Conservation (phyloP, 2,888 invertebrate genomes). For the Epinotia demarniana region DNA sequence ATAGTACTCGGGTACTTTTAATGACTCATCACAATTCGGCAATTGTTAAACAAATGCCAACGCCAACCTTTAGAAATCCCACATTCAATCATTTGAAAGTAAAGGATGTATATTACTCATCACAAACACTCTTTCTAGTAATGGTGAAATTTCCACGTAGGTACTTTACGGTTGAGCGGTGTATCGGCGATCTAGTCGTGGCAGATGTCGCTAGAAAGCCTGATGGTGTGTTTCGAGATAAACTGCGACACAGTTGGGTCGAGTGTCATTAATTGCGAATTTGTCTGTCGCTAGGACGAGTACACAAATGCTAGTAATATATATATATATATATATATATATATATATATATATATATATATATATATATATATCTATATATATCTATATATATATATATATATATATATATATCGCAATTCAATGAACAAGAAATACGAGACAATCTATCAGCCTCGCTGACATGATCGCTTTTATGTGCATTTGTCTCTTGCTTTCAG, state of each 20-base stretch:
- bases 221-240: slow-evolving; percentile 63
- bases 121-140: slow-evolving; percentile 40
- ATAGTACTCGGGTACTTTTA: neutral
- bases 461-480: too few relatives aligned
- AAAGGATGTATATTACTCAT: slow-evolving; percentile 39
- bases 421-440: neutral
- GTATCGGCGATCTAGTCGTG: slow-evolving; percentile 43
- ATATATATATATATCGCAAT: neutral
- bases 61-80: slow-evolving; percentile 21
- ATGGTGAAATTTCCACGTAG: slow-evolving; percentile 51
- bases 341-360: neutral
- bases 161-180: slow-evolving; percentile 44
- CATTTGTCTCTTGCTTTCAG: too few relatives aligned
- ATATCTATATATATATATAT: too few relatives aligned
- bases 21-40: slow-evolving; percentile 8
- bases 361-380: neutral
- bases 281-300: slow-evolving; percentile 50
- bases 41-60: slow-evolving; percentile 16
- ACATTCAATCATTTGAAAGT: slow-evolving; percentile 35
- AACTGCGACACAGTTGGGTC: slow-evolving; percentile 54
- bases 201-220: slow-evolving; percentile 71
- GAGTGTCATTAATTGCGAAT: slow-evolving; percentile 60
- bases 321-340: neutral
- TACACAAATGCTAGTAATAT: neutral
- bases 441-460: too few relatives aligned